phyloP scores from a whole-genome alignment of 2,888 invertebrate genomes.

The Cantharis flavilabris region DNA sequence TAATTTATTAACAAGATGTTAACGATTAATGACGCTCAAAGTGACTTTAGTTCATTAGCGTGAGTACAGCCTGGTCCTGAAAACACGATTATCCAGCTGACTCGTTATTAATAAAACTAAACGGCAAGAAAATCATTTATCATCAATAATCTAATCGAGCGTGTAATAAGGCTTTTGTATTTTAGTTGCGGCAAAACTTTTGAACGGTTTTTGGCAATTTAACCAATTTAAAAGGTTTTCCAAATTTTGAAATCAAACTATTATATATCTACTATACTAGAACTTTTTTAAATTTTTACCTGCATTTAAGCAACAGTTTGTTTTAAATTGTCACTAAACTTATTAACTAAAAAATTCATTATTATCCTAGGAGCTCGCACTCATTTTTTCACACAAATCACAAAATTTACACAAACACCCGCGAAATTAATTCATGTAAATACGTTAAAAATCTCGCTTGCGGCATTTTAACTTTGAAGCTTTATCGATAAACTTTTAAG shows the following conservation, averaged over 20 bases:
- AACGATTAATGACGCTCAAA: not conserved
- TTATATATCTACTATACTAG: not conserved
- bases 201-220: not conserved
- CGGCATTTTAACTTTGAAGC: conserved; percentile 21
- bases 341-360: conserved; percentile 2
- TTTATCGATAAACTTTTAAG: conserved; percentile 35
- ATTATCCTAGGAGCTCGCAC: not conserved
- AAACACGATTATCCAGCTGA: conserved; percentile 40
- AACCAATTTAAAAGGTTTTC: not conserved
- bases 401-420: not conserved
- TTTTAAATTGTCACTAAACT: not conserved
- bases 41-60: not conserved
- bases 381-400: not conserved
- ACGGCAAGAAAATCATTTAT: conserved; percentile 37
- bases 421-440: not conserved
- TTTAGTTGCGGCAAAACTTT: not conserved
- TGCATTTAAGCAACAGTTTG: conserved; percentile 18
- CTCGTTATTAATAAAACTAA: conserved; percentile 40
- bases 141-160: conserved; percentile 31
- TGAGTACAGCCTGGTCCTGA: conserved; percentile 34
- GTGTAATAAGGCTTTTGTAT: not conserved
- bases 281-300: not conserved
- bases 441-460: not conserved
- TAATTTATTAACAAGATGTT: not conserved
- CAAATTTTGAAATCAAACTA: not conserved